Evolutionary conservation across 2,113 vertebrate species (phyloP).

Genomic region (Bufo gargarizans): DNA sequence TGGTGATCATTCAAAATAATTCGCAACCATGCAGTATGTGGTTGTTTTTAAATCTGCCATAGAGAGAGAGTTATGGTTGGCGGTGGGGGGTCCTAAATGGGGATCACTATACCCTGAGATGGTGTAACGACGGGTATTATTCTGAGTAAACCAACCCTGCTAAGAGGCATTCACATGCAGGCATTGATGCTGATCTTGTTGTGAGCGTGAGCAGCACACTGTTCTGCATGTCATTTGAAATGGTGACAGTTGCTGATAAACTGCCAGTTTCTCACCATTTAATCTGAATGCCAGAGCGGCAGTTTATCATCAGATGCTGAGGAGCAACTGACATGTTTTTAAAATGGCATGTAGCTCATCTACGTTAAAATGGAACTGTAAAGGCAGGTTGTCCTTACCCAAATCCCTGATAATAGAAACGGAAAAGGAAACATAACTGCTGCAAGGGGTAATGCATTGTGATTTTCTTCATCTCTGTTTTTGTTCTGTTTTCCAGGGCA

Average conservation of each 20-base stretch:
- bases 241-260: too few relatives aligned
- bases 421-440: not conserved
- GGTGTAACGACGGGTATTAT: not conserved
- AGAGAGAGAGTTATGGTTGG: not conserved
- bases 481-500: conserved; percentile 73
- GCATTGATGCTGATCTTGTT: too few relatives aligned
- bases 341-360: too few relatives aligned
- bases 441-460: not conserved
- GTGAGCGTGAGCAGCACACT: too few relatives aligned
- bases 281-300: too few relatives aligned
- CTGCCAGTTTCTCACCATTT: too few relatives aligned
- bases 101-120: not conserved
- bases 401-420: not conserved
- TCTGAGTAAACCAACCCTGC: not conserved
- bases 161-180: not conserved
- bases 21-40: not conserved
- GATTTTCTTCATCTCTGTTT: not conserved
- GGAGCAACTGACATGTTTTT: too few relatives aligned
- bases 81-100: not conserved
- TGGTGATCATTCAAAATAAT: not conserved
- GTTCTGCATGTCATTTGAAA: too few relatives aligned
- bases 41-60: not conserved
- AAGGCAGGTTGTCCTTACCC: not conserved
- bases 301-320: too few relatives aligned
- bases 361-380: too few relatives aligned